Evolutionary conservation across 1,140 invertebrate genomes (phyloP), one percentile per base, ranked within the genome.

Genomic region (Rhynchophorus ferrugineus): DNA sequence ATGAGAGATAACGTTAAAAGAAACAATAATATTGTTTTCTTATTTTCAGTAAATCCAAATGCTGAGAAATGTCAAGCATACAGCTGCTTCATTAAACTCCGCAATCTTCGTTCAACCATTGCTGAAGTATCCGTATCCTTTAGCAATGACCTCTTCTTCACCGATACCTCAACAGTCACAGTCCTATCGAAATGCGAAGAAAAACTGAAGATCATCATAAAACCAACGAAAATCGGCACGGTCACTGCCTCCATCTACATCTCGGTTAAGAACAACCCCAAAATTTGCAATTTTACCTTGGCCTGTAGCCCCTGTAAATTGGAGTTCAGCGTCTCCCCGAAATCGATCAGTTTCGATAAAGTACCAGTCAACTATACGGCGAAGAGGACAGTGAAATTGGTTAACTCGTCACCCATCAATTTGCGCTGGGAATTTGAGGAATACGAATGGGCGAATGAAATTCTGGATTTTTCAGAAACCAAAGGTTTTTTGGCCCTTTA

Each of bases 201-300:
- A 24, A 39, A 46, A 7, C 7, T 66, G n/a, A 45, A 18, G 1
- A 35, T 64, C 8, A 51, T 35, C 8, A 55, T 56, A 6, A 54
- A 51, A 19, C 57, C 62, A 2, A 24, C 22, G 2, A 44, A 45
- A 49, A 21, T 41, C 41, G 49, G 60, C 35, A 56, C 34, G 22
- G 39, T 60, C 35, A 19, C 56, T 17, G 16, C 52, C 17, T 11
- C 41, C 9, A 18, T 65, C 7, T 46, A 57, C 17, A 36, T 68
- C 3, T 56, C 61, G 1, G 48, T 60, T 11, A 59, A 61, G 43
- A 60, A 68, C 24, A 68, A 68, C 61, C 66, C 66, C 7, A 34
- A 51, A 42, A 51, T 67, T 11, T 22, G 60, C 19, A 42, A 35
- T 3, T 44, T 64, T 8, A 54, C 58, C 6, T 16, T 66, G 5